Conservation (phyloP, 2,888 invertebrate species). For the Leptura quadrifasciata region DNA sequence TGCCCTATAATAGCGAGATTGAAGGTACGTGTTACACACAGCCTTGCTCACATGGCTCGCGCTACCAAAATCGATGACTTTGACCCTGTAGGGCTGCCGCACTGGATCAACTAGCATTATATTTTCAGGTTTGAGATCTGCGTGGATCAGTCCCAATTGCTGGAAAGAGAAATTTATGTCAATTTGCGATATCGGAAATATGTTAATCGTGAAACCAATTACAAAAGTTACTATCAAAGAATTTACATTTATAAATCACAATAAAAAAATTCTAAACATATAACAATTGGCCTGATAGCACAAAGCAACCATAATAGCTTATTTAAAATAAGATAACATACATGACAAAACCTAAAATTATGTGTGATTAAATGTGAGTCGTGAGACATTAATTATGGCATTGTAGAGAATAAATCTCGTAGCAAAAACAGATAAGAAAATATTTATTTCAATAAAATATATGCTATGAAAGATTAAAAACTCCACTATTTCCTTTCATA, state of each 20-base stretch:
- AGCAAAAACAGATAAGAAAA: too few species aligned
- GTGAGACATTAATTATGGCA: not conserved
- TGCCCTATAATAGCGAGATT: conserved; percentile 98
- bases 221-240: not conserved
- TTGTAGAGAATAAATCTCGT: too few species aligned
- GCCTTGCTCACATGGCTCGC: conserved; percentile 99
- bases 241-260: conserved; percentile 6
- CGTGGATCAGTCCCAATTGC: conserved; percentile 99
- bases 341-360: not conserved
- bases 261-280: conserved; percentile 9
- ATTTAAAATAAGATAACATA: not conserved
- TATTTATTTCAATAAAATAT: too few species aligned
- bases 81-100: conserved; percentile 98
- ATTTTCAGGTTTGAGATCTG: conserved; percentile 99
- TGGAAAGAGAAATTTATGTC: conserved; percentile 71
- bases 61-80: conserved; percentile 99
- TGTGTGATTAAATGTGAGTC: not conserved
- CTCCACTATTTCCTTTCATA: too few species aligned
- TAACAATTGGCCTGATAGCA: not conserved
- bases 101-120: conserved; percentile 99
- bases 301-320: not conserved
- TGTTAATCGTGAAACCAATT: too few species aligned
- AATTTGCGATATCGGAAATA: too few species aligned
- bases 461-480: too few species aligned
- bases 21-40: conserved; percentile 99